phyloP scores from a whole-genome alignment of 2,797 vertebrate genomes.

The Zenarchopterus dispar region DNA sequence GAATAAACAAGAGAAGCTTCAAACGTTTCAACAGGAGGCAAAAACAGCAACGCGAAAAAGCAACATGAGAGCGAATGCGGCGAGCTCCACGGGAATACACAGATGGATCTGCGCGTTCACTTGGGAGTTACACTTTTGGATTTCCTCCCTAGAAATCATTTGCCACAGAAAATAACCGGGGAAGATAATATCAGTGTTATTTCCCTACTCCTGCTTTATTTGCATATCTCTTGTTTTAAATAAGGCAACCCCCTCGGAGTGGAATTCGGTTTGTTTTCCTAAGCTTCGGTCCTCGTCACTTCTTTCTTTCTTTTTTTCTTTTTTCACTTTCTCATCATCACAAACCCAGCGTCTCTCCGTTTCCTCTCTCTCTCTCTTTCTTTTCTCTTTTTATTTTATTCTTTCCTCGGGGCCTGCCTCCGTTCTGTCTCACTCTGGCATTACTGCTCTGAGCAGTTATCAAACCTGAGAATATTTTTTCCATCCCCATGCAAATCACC shows the following conservation, averaged over 20 bases:
- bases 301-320: slow-evolving; percentile 10
- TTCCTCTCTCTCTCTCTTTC: slow-evolving; percentile 8
- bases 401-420: slow-evolving; percentile 53
- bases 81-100: slow-evolving; percentile 69
- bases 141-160: slow-evolving; percentile 77
- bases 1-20: slow-evolving; percentile 71
- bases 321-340: slow-evolving; percentile 30
- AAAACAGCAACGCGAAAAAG: slow-evolving; percentile 63
- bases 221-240: slow-evolving; percentile 79
- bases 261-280: slow-evolving; percentile 56
- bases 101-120: slow-evolving; percentile 75
- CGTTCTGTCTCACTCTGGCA: slow-evolving; percentile 59
- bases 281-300: slow-evolving; percentile 49
- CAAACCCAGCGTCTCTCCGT: slow-evolving; percentile 33
- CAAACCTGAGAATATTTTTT: slow-evolving; percentile 77
- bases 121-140: slow-evolving; percentile 77
- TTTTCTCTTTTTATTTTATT: slow-evolving; percentile 32
- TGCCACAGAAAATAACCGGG: slow-evolving; percentile 70
- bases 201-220: slow-evolving; percentile 67
- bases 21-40: slow-evolving; percentile 55
- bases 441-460: slow-evolving; percentile 73
- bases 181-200: slow-evolving; percentile 76
- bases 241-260: slow-evolving; percentile 68
- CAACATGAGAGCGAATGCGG: slow-evolving; percentile 62
- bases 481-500: slow-evolving; percentile 80